phyloP scores from a whole-genome alignment of 2,113 vertebrate genomes.

The Donacobius atricapilla region DNA sequence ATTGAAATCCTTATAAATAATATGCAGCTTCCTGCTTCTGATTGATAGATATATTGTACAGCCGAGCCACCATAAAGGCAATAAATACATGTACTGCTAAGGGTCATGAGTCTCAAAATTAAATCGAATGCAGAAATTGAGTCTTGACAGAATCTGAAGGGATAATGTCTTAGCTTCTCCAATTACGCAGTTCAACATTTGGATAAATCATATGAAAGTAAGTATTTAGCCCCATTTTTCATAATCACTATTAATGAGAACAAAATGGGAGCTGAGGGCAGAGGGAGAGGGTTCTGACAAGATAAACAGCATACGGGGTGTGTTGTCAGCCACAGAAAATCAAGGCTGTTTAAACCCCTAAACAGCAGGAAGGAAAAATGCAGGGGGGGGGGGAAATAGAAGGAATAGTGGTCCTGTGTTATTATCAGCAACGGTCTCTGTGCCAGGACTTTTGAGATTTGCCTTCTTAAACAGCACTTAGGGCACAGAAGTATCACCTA shows the following conservation, averaged over 20 bases:
- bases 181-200: conserved; percentile 58
- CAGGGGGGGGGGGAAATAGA: too few species aligned
- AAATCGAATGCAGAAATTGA: conserved; percentile 65
- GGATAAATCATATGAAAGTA: conserved; percentile 62
- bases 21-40: not conserved
- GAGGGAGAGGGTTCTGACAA: conserved; percentile 56
- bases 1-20: not conserved
- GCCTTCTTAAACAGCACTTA: not conserved
- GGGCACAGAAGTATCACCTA: not conserved
- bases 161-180: conserved; percentile 55
- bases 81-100: conserved; percentile 39
- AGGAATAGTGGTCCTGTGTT: not conserved
- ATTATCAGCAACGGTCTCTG: not conserved
- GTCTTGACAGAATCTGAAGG: conserved; percentile 58
- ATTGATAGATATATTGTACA: conserved; percentile 29
- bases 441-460: not conserved
- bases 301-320: conserved; percentile 73
- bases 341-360: conserved; percentile 51
- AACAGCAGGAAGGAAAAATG: conserved; percentile 23
- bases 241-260: conserved; percentile 62
- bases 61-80: not conserved
- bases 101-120: conserved; percentile 60
- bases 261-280: conserved; percentile 64
- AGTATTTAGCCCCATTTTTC: conserved; percentile 59
- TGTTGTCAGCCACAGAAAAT: conserved; percentile 65